Base-by-base conservation (phyloP, 2,888 invertebrate species). In the Diplazon laetatorius region DNA sequence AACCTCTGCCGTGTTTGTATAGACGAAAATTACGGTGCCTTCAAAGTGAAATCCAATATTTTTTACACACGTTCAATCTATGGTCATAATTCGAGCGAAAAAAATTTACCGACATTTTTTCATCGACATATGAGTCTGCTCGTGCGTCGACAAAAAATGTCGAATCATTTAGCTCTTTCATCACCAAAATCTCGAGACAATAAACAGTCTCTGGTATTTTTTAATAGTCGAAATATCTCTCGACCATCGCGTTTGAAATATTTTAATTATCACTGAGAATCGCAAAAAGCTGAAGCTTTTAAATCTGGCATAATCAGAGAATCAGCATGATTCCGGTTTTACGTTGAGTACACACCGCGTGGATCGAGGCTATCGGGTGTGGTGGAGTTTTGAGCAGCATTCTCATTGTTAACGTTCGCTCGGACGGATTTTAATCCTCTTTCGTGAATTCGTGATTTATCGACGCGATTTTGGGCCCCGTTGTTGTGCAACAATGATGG, bases 361-460 rank as follows among this genome's bases (percentile, higher is more conserved):
- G 57, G 44, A 42, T 25, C 39, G 55, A 62, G 48, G 57, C 39
- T 57, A 18, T 35, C 16, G 70, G 48, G n/a, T 30, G 37, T 30
- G 37, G 35, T 37, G 18, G 48, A 14, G 35, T 8, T 18, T 62
- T 44, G 50, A 65, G 39, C 35, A 30, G 22, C 78, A 75, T 75
- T 71, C 71, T 68, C 75, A 75, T 78, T 75, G 78, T 71, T 75
- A 63, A 71, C 71, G 75, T 75, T 48, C 62, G 68, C 68, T 42
- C 76, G 76, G 76, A 69, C 76, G 68, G 63, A 63, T 76, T 72
- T 79, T 79, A 79, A 79, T 79, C 79, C 79, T 76, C 79, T 79
- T 79, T 79, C n/a, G 79, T 79, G 76, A 79, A 79, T 72, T 79
- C 72, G 76, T 79, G 76, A 79, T 79, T 76, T 79, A 79, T 79